Base-by-base conservation (phyloP, 2,888 invertebrate species). In the Spilosoma lubricipeda region DNA sequence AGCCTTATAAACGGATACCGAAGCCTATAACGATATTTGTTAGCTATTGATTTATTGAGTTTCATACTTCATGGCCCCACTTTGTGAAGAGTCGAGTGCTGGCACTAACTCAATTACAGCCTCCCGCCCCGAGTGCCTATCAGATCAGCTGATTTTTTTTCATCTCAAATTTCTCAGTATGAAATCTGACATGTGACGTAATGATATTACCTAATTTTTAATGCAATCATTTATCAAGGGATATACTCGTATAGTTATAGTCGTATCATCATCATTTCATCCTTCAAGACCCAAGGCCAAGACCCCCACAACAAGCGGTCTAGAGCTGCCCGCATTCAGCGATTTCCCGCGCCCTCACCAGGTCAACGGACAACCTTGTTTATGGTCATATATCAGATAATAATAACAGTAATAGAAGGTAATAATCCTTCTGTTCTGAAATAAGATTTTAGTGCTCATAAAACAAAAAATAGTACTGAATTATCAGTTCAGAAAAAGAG, bases 31-130 rank as follows among this genome's bases (percentile, higher is more conserved):
- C 13, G 2, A 63, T 30, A 63, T 63, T 30, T 63, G 59, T 39
- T 27, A 27, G 13, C 36, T 3, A 56, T 18, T n/a, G 56, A 23
- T 18, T 42, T 71, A 59, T 52, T 30, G 30, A 48, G 39, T 13
- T 33, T 79, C 89, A 74, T 70, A 73, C 83, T 85, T 87, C 80
- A 72, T 81, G 82, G 90, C 91, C 89, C 78, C 80, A 77, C 80
- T 74, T 77, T 79, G 83, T 91, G 87, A 83, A 87, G 84, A 86
- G 85, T 76, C 82, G 88, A 90, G 90, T 89, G 89, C 89, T 88
- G 87, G 89, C 88, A 92, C 92, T 93, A 93, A 94, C 93, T 92
- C 92, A 94, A 94, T 94, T 93, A 94, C 88, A 88, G 90, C 85
- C 89, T 91, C 91, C 93, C 93, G 90, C 90, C 92, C 91, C 88